Evolutionary conservation across 2,888 invertebrate species (phyloP), one percentile per base, ranked within the genome.

Genomic region (Coleophora flavipennella): DNA sequence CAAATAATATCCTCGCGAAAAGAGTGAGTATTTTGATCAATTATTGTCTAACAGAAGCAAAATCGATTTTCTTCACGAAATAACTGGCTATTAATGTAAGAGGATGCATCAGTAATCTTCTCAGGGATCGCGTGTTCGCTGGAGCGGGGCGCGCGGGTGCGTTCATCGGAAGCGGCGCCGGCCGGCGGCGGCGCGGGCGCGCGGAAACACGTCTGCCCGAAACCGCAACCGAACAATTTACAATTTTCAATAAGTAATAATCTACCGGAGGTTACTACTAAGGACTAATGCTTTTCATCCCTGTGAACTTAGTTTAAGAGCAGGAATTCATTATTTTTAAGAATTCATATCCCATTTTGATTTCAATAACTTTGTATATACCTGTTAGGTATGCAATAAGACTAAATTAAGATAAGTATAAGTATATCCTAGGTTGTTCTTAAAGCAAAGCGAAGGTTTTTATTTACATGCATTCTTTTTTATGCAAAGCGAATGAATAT

Each of bases 181-280:
- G 83, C 81, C 76, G 76, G 81, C 41, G 51, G 53, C 59, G 71
- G 80, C 74, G 81, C 80, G 80, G 80, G 83, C 76, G 70, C 70
- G 71, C 69, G 80, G 83, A 83, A 77, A 77, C 79, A 78, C 80
- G 81, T 80, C 77, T 79, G 67, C 60, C 67, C 67, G 60, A 73
- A 78, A 84, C 83, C 81, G 68, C 84, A 83, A 70, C 60, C 57
- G 67, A 72, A 71, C 71, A 73, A 77, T 79, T 75, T 75, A 69
- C 75, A 81, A 80, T 83, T 80, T 80, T 67, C 69, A 77, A n/a
- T n/a, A 74, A n/a, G n/a, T 72, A 75, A 77, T 71, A 74, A 78
- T 74, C 67, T 66, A 63, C 57, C 62, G 65, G 70, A 72, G 73
- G 72, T 61, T 65, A 58, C 48, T 55, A 62, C 20, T 20, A 20